Base-by-base conservation (phyloP, 2,888 invertebrate genomes). In the Malachius bipustulatus region DNA sequence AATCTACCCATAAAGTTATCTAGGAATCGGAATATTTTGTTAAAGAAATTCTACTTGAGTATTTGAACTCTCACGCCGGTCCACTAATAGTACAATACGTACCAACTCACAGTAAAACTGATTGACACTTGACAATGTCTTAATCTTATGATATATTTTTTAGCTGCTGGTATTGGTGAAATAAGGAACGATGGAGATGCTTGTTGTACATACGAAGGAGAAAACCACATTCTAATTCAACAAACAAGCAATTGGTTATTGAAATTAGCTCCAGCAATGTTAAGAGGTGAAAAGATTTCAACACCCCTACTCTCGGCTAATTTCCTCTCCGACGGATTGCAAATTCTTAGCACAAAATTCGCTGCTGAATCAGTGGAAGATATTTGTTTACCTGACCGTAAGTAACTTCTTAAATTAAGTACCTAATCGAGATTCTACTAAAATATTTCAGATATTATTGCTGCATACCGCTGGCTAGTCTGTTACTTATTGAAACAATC, bases 201-300 rank as follows among this genome's bases (percentile, higher is more conserved):
- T 0, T 85, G 83, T 62, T 81, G 82, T 54, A 91, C 82, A 0
- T 91, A 88, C 55, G 90, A 91, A 62, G 90, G 91, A 0, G 90
- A 91, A 65, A 89, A 88, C 65, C 85, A 87, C 53, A 80, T 91
- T 1, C 64, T 91, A 9, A 71, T 88, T 35, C 89, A 90, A 60
- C 60, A 61, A 39, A 74, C 83, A 30, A 82, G 82, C 61, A 90
- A 90, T 64, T 90, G 85, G 78, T 65, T 91, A 9, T 58, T 90
- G 13, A 69, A 62, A 41, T 60, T 73, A 19, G 80, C 77, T 75
- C 55, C 64, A 0, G 47, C 51, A 38, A 42, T 64, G 12, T 39
- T 62, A 1, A 48, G 54, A 30, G 53, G 66, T 14, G 56, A 63
- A 10, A 33, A 49, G 0, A 59, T 70, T 37, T 39, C 49, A 1